These are phyloP conservation scores for Amblyjoppa fuscipennis DNA, from an alignment of 2,888 invertebrate genomes.

Conservation along the genomic window DNA sequence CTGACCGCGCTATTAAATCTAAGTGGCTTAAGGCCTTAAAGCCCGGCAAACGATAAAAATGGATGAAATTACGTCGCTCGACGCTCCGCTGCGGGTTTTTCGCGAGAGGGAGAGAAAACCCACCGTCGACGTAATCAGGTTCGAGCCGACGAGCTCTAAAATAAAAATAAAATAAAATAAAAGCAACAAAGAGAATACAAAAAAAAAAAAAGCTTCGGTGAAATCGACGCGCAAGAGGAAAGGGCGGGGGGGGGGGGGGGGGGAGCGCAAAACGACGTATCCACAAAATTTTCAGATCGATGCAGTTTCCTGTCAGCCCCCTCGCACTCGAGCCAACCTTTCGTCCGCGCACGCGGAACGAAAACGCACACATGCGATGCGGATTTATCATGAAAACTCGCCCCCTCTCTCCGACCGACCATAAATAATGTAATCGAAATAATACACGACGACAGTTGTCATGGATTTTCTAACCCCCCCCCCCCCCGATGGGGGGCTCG, in stretches of 20 bases:
- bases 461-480: slow-evolving; percentile 37
- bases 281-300: slow-evolving; percentile 52
- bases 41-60: slow-evolving; percentile 81
- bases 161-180: slow-evolving; percentile 7
- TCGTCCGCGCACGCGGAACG: slow-evolving; percentile 53
- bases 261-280: slow-evolving; percentile 32
- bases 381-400: slow-evolving; percentile 61
- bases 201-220: slow-evolving; percentile 46
- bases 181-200: not conserved
- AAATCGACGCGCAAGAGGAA: not conserved
- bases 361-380: not conserved
- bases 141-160: slow-evolving; percentile 7
- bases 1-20: slow-evolving; percentile 81
- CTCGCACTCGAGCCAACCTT: slow-evolving; percentile 49
- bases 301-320: slow-evolving; percentile 49
- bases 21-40: slow-evolving; percentile 83
- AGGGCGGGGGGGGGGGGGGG: not conserved
- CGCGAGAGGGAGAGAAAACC: slow-evolving; percentile 26
- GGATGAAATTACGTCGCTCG: slow-evolving; percentile 80
- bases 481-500: slow-evolving; percentile 30
- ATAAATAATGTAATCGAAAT: slow-evolving; percentile 69
- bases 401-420: slow-evolving; percentile 8
- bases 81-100: slow-evolving; percentile 41
- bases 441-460: slow-evolving; percentile 71
- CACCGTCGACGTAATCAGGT: slow-evolving; percentile 9